These are phyloP conservation scores for Syngnathus typhle DNA, from an alignment of 2,113 vertebrate genomes.

Conservation along the genomic window DNA sequence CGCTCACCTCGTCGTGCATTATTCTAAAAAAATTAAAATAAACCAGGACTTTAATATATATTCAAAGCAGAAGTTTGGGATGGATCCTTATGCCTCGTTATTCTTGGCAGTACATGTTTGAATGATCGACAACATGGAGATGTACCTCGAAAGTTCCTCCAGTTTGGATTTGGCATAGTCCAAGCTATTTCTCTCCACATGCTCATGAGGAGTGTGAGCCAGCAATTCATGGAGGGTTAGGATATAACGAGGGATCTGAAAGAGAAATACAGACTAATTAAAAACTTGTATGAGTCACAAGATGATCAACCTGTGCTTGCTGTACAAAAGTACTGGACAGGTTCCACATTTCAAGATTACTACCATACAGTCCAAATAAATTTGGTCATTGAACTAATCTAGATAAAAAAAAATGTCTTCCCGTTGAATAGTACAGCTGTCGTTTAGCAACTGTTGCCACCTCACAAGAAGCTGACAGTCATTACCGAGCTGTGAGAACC, in stretches of 20 bases:
- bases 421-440: background rate
- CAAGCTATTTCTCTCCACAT: constrained; percentile 94
- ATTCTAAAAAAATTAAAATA: constrained; percentile 72
- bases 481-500: constrained; percentile 4
- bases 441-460: background rate
- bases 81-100: too few species aligned
- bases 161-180: constrained; percentile 96
- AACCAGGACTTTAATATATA: background rate
- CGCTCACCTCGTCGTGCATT: constrained; percentile 97
- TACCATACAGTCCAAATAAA: background rate
- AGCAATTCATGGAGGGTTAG: constrained; percentile 91
- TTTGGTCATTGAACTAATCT: background rate
- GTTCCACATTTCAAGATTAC: too few species aligned
- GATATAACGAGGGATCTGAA: constrained; percentile 94
- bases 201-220: constrained; percentile 95
- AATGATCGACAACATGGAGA: background rate
- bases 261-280: constrained; percentile 3
- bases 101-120: background rate
- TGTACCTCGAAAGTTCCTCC: constrained; percentile 93
- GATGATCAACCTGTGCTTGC: background rate
- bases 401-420: background rate
- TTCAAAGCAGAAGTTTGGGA: too few species aligned
- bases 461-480: background rate
- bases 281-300: constrained; percentile 4
- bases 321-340: background rate